Conservation (phyloP, 2,797 vertebrate species). For the Anguilla megastoma region DNA sequence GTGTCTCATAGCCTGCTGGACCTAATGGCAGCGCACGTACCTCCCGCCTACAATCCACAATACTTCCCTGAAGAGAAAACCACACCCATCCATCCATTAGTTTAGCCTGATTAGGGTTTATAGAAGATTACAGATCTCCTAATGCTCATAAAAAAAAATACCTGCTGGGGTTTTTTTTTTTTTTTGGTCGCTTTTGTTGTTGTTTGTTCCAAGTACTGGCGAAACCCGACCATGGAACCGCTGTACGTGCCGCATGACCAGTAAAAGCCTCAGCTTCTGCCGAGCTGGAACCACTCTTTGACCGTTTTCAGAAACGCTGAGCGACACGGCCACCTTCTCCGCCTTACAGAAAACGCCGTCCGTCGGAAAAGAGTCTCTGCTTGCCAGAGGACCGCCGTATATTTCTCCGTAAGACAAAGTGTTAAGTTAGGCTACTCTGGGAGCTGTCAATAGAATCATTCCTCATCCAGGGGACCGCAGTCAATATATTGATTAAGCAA, state of each 20-base stretch:
- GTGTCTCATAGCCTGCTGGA: not conserved
- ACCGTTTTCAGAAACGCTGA: constrained; percentile 55
- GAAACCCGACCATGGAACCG: not conserved
- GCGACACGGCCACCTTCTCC: constrained; percentile 56
- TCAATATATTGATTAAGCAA: constrained; percentile 80
- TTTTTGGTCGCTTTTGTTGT: not conserved
- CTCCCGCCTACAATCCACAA: not conserved
- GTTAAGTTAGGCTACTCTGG: constrained; percentile 65
- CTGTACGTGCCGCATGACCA: constrained; percentile 23
- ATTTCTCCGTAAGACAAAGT: constrained; percentile 61
- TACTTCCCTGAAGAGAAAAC: not conserved
- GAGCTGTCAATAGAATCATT: constrained; percentile 63
- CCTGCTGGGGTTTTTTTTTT: not conserved
- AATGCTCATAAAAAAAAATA: not conserved
- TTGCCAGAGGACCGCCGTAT: constrained; percentile 53
- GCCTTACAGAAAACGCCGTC: constrained; percentile 42
- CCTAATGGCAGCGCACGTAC: not conserved
- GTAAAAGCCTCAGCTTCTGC: constrained; percentile 49
- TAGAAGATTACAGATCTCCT: not conserved
- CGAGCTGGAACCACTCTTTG: constrained; percentile 47
- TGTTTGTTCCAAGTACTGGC: not conserved
- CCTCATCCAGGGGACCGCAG: constrained; percentile 61
- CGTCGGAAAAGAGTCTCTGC: constrained; percentile 35
- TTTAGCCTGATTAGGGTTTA: not conserved
- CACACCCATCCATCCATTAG: not conserved